Base-by-base conservation (phyloP, 2,888 invertebrate species). In the Eupithecia subumbrata region DNA sequence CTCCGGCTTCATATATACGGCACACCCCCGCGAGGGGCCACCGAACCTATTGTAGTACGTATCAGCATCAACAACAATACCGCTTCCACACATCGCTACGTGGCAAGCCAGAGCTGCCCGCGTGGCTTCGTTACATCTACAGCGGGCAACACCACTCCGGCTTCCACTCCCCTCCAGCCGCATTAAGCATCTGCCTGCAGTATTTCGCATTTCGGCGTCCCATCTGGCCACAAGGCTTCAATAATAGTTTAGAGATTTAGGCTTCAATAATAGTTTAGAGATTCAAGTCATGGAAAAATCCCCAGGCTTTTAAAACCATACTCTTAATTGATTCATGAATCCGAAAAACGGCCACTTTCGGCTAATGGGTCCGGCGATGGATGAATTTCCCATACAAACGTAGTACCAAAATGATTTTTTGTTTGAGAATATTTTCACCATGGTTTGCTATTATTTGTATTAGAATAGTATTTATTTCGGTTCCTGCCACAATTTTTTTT, bases 121-220 rank as follows among this genome's bases (percentile, higher is more conserved):
- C 96, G 5, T 98, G 98, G 98, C 96, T 98, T 80, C 96, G 97
- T 73, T 98, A 98, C 87, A 96, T 97, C 78, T 98, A 97, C 88
- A 98, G 98, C 83, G 95, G 96, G n/a, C 95, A 96, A 78, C 96
- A 97, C 83, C 96, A 96, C 82, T 96, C 96, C 0, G 98, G 98
- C 0, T 98, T 97, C 40, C 40, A 1, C 40, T 11, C 9, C 2
- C 43, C 52, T 9, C n/a, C n/a, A 18, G 7, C 18, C 5, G 45
- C 48, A 48, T 48, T 48, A 8, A 48, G 48, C n/a, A 48, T 9
- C 48, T n/a, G 9, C 18, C 45, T 48, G 45, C 16, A 48, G 18
- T 48, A 7, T 48, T 48, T 18, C 45, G 43, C 43, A 43, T 14
- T 3, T 43, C 12, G 4, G 1, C 0, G 14, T 18, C 5, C 48